phyloP scores from a whole-genome alignment of 1,140 invertebrate genomes.

The Panulirus ornatus region DNA sequence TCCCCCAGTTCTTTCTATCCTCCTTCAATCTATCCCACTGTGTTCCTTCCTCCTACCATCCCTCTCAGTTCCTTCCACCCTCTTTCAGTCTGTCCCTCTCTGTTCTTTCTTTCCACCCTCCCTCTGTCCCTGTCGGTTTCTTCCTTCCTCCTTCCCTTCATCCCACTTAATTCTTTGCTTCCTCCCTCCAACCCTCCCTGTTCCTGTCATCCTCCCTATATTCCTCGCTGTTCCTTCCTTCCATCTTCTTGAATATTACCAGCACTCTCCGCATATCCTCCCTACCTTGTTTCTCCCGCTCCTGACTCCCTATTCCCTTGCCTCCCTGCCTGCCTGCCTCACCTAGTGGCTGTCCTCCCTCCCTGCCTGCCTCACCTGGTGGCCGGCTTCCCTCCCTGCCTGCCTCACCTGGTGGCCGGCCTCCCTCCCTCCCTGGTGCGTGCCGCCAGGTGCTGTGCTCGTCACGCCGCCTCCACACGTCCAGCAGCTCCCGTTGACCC shows the following conservation, averaged over 20 bases:
- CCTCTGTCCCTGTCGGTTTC: no score
- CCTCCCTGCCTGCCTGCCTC: conserved; percentile 14
- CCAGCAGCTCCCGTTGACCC: no score
- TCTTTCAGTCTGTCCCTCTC: no score
- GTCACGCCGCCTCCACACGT: no score
- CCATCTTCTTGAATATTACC: background rate
- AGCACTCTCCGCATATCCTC: no score
- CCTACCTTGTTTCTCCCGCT: no score
- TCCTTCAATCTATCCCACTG: no score
- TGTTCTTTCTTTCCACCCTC: background rate
- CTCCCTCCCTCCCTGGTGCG: background rate
- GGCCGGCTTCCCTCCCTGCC: background rate
- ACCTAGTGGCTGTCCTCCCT: background rate
- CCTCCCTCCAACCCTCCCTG: background rate
- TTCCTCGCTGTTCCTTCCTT: background rate
- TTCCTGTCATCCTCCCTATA: background rate
- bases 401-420: background rate
- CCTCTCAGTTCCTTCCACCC: background rate
- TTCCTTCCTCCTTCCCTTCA: no score
- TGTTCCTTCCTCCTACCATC: background rate
- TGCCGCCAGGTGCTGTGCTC: no score
- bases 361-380: background rate
- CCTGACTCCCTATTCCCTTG: no score
- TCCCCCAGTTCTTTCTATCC: no score
- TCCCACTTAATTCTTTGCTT: background rate